A percentile compares a stretch with the other conserved stretches of the same genome.
These are phyloP conservation scores for Manis crassicaudata DNA, from an alignment of 2,797 vertebrate genomes.

Conservation along the genomic window DNA sequence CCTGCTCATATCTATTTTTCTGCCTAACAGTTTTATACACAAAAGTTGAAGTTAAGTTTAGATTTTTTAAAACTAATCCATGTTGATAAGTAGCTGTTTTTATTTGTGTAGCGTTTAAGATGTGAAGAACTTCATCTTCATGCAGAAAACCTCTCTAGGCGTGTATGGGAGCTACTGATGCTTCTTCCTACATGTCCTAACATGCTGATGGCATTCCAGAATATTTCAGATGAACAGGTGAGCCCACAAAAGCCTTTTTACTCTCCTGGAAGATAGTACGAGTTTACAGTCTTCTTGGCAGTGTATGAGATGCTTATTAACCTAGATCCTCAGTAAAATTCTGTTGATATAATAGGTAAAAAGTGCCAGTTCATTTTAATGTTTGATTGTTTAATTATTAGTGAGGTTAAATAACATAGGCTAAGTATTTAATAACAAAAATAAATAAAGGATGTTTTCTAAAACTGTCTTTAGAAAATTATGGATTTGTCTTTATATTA, in stretches of 20 bases:
- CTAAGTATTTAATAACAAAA: neutral
- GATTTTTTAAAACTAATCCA: neutral
- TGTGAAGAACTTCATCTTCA: constrained; percentile 99
- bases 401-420: neutral
- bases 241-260: constrained; percentile 59
- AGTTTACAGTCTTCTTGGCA: neutral
- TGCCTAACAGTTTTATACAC: neutral
- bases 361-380: neutral
- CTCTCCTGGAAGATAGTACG: neutral
- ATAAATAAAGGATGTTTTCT: constrained; percentile 1
- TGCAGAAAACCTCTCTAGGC: constrained; percentile 96
- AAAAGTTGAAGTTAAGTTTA: neutral
- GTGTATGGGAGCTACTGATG: constrained; percentile 99
- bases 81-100: constrained; percentile 51
- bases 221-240: constrained; percentile 96
- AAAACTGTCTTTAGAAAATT: constrained; percentile 47
- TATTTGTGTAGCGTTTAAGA: constrained; percentile 88
- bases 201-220: constrained; percentile 99
- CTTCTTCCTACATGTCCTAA: constrained; percentile 98
- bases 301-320: neutral
- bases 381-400: constrained; percentile 9
- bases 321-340: constrained; percentile 32
- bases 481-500: constrained; percentile 4
- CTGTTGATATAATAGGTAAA: neutral
- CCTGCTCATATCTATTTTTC: no score